Evolutionary conservation across 2,113 vertebrate genomes (phyloP).

Genomic region (Egretta garzetta): DNA sequence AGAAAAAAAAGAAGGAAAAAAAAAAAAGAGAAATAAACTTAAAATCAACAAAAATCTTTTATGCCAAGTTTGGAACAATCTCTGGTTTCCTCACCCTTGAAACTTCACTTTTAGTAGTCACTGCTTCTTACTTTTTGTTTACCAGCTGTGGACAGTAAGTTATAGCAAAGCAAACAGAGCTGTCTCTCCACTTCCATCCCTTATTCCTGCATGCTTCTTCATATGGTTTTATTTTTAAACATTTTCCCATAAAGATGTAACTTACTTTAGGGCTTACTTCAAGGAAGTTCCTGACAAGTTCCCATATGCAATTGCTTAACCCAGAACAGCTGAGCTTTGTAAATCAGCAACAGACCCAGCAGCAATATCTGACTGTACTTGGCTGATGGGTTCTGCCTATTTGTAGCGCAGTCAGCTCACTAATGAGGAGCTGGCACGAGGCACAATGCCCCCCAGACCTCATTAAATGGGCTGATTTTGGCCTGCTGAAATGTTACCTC

Average conservation of each 20-base stretch:
- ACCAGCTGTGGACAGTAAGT: background rate
- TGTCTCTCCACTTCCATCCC: background rate
- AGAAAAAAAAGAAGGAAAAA: too few relatives aligned
- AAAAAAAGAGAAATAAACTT: background rate
- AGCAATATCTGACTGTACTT: background rate
- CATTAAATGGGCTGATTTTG: background rate
- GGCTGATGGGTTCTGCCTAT: background rate
- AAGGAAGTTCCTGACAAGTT: conserved; percentile 44
- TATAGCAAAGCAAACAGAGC: background rate
- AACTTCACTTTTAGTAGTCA: background rate
- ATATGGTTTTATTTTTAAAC: conserved; percentile 59
- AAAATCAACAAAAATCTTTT: background rate
- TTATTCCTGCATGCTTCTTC: background rate
- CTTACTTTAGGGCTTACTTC: conserved; percentile 63
- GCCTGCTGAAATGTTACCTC: background rate
- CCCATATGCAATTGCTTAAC: conserved; percentile 16
- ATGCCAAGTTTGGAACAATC: background rate
- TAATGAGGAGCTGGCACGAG: conserved; percentile 31
- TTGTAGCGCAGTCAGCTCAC: background rate
- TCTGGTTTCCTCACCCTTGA: background rate
- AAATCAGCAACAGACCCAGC: conserved; percentile 43
- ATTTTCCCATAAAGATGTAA: conserved; percentile 40
- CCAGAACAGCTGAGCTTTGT: conserved; percentile 40
- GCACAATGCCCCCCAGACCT: background rate
- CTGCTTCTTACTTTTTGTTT: background rate